Base-by-base conservation (phyloP, 2,113 vertebrate species). In the Eclectus roratus region DNA sequence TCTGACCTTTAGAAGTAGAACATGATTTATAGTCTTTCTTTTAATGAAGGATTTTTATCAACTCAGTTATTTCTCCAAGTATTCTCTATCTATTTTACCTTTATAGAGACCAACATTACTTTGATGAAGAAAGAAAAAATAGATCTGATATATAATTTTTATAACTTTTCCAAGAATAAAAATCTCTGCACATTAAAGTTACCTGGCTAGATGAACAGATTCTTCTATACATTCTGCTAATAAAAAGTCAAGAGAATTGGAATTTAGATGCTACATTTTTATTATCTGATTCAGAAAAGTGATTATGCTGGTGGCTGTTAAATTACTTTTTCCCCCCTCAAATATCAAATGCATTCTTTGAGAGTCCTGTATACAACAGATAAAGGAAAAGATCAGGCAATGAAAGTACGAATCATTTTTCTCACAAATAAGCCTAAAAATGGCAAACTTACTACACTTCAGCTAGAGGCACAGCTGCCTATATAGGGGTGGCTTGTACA, bases 261-360 rank as follows among this genome's bases (percentile, higher is more conserved):
- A 78, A 88, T 71, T 89, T 53, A 66, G 14, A 10, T 61, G 29
- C 1, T 76, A 29, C 5, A 20, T 28, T 77, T 95, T 61, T 7
- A 69, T 60, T 69, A 9, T 72, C 21, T 61, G n/a, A 41, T 85
- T 88, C 13, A 80, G 58, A 77, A 76, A 94, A 70, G 0, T 55
- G 1, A 2, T 76, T 44, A 31, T 61, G 6, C 2, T 56, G 37
- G 13, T 35, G 35, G 11, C 7, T 25, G 12, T 61, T 49, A 79
- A 35, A 61, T 55, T 23, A 58, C 0, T 4, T 33, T 14, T 31
- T 35, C 8, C 0, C 1, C 1, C 7, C 7, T 56, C 52, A 70
- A 37, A 53, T 20, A 41, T 3, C 23, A 5, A 91, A 52, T 27
- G 4, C 2, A 35, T 46, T 73, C 24, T 47, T 19, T 41, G 4